Evolutionary conservation across 2,113 vertebrate genomes (phyloP), one percentile per base, ranked within the genome.

Genomic region (Notarius lentiginosus): DNA sequence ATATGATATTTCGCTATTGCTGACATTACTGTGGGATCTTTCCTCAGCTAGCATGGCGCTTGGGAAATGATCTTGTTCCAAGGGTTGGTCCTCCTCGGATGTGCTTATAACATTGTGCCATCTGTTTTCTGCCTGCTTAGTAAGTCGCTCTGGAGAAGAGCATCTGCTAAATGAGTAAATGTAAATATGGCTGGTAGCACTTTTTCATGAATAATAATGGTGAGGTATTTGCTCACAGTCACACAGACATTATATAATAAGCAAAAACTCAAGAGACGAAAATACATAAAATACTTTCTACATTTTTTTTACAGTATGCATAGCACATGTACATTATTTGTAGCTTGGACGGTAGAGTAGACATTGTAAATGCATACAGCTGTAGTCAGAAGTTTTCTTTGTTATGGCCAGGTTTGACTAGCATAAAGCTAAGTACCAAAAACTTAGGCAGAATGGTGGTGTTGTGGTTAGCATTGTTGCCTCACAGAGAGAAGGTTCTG

Each of bases 151-250:
- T 41, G 30, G 30, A 41, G 56, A 22, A 80, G 30, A 80, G 79
- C 79, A 80, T 60, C 79, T 80, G 79, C 55, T 60, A 80, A 58
- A 58, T 84, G 55, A 84, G 55, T 60, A 61, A 75, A 84, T 60
- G 55, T 60, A 84, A 84, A 84, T 56, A 84, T 73, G 53, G 53
- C 83, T 34, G 65, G 15, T 70, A 70, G n/a, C 82, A 55, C 14
- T 53, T 83, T 34, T 56, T 17, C 65, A 70, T 56, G 18, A 83
- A 83, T 83, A 83, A 83, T 83, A 72, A 70, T 4, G 1, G 0
- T 3, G 51, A 79, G 51, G 75, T 27, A 14, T 77, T 53, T n/a
- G 41, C 72, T 75, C 41, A 12, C 7, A 79, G 49, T 30, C 5
- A 55, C 24, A 51, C 49, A 55, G 24, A 79, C 12, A 8, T 79